Evolutionary conservation across 2,797 vertebrate species (phyloP).

Genomic region (Naso thynnoides): DNA sequence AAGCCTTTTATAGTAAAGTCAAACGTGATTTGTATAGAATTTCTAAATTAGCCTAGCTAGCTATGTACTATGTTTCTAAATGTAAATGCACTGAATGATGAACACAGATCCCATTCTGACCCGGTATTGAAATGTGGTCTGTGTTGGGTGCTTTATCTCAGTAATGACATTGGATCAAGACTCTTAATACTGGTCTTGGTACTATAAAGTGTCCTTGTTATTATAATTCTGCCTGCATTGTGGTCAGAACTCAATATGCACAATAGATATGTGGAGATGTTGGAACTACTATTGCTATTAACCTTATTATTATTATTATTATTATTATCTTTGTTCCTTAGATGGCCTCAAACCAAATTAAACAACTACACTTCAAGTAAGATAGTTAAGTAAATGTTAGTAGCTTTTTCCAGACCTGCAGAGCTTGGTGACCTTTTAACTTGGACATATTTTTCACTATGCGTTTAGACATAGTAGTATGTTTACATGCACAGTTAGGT

Average conservation of each 20-base stretch:
- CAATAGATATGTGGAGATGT: background rate
- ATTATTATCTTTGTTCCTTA: background rate
- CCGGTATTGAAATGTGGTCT: background rate
- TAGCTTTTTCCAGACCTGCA: background rate
- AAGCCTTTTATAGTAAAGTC: background rate
- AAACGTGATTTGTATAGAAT: background rate
- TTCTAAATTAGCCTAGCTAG: background rate
- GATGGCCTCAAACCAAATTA: background rate
- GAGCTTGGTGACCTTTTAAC: background rate
- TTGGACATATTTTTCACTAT: conserved; percentile 1
- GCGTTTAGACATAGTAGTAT: too few relatives aligned
- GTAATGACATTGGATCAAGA: conserved; percentile 27
- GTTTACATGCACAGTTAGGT: too few relatives aligned
- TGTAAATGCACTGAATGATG: background rate
- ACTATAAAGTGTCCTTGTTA: conserved; percentile 21
- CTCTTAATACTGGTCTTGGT: conserved; percentile 17
- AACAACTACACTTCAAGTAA: conserved; percentile 5
- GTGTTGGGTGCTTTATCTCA: conserved; percentile 17
- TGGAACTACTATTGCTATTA: background rate
- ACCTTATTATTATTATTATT: too few relatives aligned
- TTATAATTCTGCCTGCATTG: conserved; percentile 23
- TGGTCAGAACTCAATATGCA: conserved; percentile 29
- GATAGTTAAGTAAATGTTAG: background rate
- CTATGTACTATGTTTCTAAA: too few relatives aligned
- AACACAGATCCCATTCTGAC: background rate